Conservation (phyloP, 2,888 invertebrate genomes). For the Deilephila elpenor region DNA sequence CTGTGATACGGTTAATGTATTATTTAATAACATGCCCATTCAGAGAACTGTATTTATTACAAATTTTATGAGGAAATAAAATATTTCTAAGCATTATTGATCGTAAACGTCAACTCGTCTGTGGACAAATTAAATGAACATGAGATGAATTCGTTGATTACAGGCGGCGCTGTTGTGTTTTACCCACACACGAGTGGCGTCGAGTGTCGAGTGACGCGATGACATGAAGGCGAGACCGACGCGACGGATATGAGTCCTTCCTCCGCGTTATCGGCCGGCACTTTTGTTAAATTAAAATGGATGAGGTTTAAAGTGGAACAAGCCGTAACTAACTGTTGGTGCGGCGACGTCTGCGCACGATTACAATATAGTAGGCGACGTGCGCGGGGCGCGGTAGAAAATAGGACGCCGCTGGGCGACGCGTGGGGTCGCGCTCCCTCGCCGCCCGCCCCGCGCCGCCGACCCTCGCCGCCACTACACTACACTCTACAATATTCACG, state of each 20-base stretch:
- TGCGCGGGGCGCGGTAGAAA: conserved; percentile 55
- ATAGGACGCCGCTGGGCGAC: conserved; percentile 62
- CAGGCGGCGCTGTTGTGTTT: not conserved
- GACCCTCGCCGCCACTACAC: not conserved
- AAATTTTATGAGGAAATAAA: not conserved
- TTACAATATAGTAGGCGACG: conserved; percentile 60
- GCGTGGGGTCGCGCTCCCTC: conserved; percentile 67
- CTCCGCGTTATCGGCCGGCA: conserved; percentile 82
- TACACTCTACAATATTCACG: not conserved
- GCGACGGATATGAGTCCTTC: conserved; percentile 81
- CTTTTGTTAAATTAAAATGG: conserved; percentile 84
- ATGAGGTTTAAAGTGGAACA: conserved; percentile 84
- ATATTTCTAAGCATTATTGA: not conserved
- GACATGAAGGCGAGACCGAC: conserved; percentile 42
- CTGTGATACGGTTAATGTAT: not conserved
- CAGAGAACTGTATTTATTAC: not conserved
- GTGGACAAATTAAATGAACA: not conserved
- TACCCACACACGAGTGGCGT: conserved; percentile 11
- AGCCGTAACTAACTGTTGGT: conserved; percentile 79
- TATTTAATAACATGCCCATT: not conserved
- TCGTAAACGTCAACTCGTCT: not conserved
- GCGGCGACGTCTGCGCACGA: conserved; percentile 68
- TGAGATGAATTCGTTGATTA: not conserved
- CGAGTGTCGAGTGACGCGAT: conserved; percentile 39
- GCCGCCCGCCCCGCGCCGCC: conserved; percentile 1